Evolutionary conservation across 2,888 invertebrate genomes (phyloP).

Genomic region (Scaptomyza parva): DNA sequence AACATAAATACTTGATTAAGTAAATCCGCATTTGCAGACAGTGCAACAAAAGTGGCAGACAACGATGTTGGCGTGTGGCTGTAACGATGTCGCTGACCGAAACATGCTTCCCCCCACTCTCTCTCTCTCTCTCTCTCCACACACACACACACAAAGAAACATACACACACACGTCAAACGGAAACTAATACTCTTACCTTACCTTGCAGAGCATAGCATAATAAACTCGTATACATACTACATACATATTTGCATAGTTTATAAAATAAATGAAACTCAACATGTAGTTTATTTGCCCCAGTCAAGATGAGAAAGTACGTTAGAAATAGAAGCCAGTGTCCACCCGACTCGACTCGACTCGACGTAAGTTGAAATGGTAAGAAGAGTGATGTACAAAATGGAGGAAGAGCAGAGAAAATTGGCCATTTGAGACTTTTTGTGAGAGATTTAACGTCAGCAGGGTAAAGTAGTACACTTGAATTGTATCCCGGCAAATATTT

Average conservation of each 20-base stretch:
- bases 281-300: not conserved
- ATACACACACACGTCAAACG: not conserved
- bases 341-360: not conserved
- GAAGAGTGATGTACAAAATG: not conserved
- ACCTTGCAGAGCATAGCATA: too few relatives aligned
- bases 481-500: slow-evolving; percentile 2
- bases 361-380: not conserved
- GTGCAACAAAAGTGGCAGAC: slow-evolving; percentile 37
- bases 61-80: slow-evolving; percentile 20
- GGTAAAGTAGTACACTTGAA: not conserved
- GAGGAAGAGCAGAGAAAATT: not conserved
- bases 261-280: slow-evolving; percentile 35
- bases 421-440: not conserved
- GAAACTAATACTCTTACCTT: slow-evolving; percentile 16
- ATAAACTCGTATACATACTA: slow-evolving; percentile 23
- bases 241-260: slow-evolving; percentile 59
- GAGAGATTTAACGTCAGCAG: not conserved
- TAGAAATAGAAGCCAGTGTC: not conserved
- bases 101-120: not conserved
- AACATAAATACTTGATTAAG: slow-evolving; percentile 66
- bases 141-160: not conserved
- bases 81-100: slow-evolving; percentile 1
- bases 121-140: too few relatives aligned
- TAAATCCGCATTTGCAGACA: slow-evolving; percentile 62
- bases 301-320: not conserved